phyloP scores from a whole-genome alignment of 2,113 vertebrate species.

The Plotosus lineatus region DNA sequence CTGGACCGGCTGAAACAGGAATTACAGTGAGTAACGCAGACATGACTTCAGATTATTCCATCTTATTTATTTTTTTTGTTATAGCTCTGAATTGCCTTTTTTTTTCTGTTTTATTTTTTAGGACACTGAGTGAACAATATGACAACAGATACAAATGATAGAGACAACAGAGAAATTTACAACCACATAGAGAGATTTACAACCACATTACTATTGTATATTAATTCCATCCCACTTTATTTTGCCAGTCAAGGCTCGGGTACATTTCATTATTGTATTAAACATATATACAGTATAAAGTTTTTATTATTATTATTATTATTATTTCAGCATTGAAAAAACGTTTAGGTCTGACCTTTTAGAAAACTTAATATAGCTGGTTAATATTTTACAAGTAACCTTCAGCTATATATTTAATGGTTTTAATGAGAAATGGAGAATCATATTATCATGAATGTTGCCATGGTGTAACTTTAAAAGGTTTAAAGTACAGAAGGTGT shows the following conservation, averaged over 20 bases:
- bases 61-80: not conserved
- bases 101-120: constrained; percentile 23
- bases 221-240: not conserved
- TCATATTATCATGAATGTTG: not conserved
- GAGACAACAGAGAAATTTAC: not conserved
- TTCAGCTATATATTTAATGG: not conserved
- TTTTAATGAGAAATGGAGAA: not conserved
- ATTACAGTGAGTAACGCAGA: constrained; percentile 64
- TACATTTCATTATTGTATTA: not conserved
- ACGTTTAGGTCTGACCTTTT: not conserved
- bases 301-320: no score
- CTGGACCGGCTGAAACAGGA: constrained; percentile 57
- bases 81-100: not conserved
- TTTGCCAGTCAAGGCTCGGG: not conserved
- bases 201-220: not conserved
- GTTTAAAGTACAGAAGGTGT: not conserved
- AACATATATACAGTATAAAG: no score
- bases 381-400: not conserved
- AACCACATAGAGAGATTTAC: not conserved
- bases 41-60: not conserved
- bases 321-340: not conserved
- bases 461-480: not conserved
- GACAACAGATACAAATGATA: constrained; percentile 26
- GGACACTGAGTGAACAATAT: constrained; percentile 7
- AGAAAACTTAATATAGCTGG: not conserved